Base-by-base conservation (phyloP, 2,888 invertebrate genomes). In the Sminthurides aquaticus region DNA sequence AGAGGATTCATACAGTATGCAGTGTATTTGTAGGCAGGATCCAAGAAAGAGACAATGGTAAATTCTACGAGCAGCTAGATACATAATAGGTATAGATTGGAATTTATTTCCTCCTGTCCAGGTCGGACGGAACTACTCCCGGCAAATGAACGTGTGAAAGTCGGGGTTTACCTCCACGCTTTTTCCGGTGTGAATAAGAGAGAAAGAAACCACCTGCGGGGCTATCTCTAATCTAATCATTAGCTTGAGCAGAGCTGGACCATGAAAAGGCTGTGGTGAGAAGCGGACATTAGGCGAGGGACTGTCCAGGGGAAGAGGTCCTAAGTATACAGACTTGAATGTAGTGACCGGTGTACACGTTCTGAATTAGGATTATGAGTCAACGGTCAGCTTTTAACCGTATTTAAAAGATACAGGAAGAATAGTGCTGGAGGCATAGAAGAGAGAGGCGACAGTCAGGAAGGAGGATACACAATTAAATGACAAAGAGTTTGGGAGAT, bases 71-170 rank as follows among this genome's bases (percentile, higher is more conserved):
- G n/a, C n/a, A n/a, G n/a, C n/a, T n/a, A n/a, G n/a, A n/a, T n/a
- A n/a, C n/a, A n/a, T n/a, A n/a, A n/a, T n/a, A n/a, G n/a, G n/a
- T n/a, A n/a, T n/a, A n/a, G n/a, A n/a, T n/a, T n/a, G n/a, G n/a
- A n/a, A n/a, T n/a, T n/a, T n/a, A n/a, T n/a, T n/a, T n/a, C n/a
- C n/a, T n/a, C n/a, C n/a, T n/a, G n/a, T n/a, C n/a, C n/a, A n/a
- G n/a, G n/a, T n/a, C n/a, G n/a, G n/a, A n/a, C n/a, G n/a, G n/a
- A n/a, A n/a, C n/a, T n/a, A n/a, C n/a, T n/a, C n/a, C n/a, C n/a
- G n/a, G n/a, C n/a, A n/a, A n/a, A n/a, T n/a, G n/a, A n/a, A 43
- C 43, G 43, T 43, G 43, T 43, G 43, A 43, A 43, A 43, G 43
- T 43, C 43, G 8, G 43, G 43, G 18, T 18, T 11, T 8, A 18